Percentiles rank a stretch among this genome's conserved stretches.
Evolutionary conservation across 1,140 invertebrate genomes (phyloP).

Genomic region (Diorhabda elongata): DNA sequence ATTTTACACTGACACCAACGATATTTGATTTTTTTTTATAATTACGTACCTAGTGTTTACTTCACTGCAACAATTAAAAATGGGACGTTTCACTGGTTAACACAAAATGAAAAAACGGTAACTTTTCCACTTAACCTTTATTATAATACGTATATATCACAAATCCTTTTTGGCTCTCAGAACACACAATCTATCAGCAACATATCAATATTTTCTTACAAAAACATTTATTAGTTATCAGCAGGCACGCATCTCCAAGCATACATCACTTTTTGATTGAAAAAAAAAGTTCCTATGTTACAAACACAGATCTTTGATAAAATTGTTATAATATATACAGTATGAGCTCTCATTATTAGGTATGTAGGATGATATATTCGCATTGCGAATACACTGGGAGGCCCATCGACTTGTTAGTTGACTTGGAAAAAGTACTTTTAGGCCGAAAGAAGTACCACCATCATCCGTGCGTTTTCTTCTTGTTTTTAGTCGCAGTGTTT

Average conservation of each 20-base stretch:
- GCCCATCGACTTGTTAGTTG: slow-evolving; percentile 21
- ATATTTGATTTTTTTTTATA: too few species aligned
- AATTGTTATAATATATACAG: slow-evolving; percentile 38
- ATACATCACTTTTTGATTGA: slow-evolving; percentile 40
- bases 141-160: slow-evolving; percentile 50
- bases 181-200: slow-evolving; percentile 43
- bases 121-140: slow-evolving; percentile 43
- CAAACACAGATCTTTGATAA: slow-evolving; percentile 42
- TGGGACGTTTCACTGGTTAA: neutral
- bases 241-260: slow-evolving; percentile 38
- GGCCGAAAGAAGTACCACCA: slow-evolving; percentile 30
- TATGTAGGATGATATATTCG: slow-evolving; percentile 31
- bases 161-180: slow-evolving; percentile 49
- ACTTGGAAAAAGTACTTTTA: slow-evolving; percentile 24
- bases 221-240: slow-evolving; percentile 41
- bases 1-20: too few species aligned
- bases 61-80: too few species aligned
- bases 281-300: slow-evolving; percentile 41
- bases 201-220: slow-evolving; percentile 39
- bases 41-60: too few species aligned
- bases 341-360: slow-evolving; percentile 37
- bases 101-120: slow-evolving; percentile 35
- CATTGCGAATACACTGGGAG: slow-evolving; percentile 26
- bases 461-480: slow-evolving; percentile 10
- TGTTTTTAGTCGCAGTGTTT: slow-evolving; percentile 14